Evolutionary conservation across 2,888 invertebrate species (phyloP).

Genomic region (Lordiphosa fenestrarum): DNA sequence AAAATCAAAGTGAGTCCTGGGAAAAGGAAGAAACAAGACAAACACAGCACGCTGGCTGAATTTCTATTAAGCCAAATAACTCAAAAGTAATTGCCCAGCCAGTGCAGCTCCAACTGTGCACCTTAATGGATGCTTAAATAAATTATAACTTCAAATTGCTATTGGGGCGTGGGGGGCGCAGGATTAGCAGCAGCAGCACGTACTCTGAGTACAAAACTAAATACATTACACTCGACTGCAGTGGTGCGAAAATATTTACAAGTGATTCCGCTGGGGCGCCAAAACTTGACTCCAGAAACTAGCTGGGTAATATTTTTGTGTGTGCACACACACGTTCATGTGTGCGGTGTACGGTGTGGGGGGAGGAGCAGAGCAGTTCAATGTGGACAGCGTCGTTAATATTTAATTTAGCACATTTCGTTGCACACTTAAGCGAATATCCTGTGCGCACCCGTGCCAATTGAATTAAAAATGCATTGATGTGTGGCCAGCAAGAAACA

Average conservation of each 20-base stretch:
- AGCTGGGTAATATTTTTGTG: conserved; percentile 1
- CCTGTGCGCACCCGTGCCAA: conserved; percentile 44
- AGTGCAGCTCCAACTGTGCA: conserved; percentile 55
- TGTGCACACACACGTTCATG: too few relatives aligned
- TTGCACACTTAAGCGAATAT: conserved; percentile 60
- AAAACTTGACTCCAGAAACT: conserved; percentile 4
- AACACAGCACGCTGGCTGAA: conserved; percentile 68
- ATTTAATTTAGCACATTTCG: conserved; percentile 68
- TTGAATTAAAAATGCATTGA: conserved; percentile 59
- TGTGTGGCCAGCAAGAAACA: conserved; percentile 23
- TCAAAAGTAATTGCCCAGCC: conserved; percentile 67
- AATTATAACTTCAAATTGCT: conserved; percentile 74
- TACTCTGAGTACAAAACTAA: conserved; percentile 41
- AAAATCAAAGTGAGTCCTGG: conserved; percentile 67
- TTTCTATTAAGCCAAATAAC: conserved; percentile 71
- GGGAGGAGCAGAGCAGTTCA: too few relatives aligned
- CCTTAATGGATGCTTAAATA: conserved; percentile 74
- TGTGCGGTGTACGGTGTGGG: neutral
- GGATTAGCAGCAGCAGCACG: conserved; percentile 43
- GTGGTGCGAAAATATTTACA: conserved; percentile 66
- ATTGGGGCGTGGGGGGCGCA: conserved; percentile 40
- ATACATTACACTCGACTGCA: conserved; percentile 67
- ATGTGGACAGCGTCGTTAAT: conserved; percentile 43
- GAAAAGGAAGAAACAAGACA: conserved; percentile 53
- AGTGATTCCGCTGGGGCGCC: conserved; percentile 49